These are phyloP conservation scores for Coelogynopora nodosa DNA, from an alignment of 2,888 invertebrate species.

Conservation along the genomic window DNA sequence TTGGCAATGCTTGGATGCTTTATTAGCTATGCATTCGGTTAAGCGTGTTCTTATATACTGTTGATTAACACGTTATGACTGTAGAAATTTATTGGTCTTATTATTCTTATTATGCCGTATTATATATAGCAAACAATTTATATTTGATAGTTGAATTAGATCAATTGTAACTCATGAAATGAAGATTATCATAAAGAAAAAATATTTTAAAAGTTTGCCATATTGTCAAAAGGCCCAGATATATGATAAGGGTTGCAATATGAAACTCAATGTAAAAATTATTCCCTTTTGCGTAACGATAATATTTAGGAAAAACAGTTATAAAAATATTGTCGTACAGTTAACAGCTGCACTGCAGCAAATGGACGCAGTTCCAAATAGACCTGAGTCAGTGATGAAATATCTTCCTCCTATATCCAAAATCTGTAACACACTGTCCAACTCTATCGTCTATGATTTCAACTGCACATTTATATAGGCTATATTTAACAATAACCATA, in stretches of 20 bases:
- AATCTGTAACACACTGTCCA: background rate
- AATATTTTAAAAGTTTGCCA: slow-evolving; percentile 11
- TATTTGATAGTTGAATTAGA: too few species aligned
- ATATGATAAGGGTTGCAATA: slow-evolving; percentile 5
- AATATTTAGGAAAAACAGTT: background rate
- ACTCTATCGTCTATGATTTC: background rate
- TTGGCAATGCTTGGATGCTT: background rate
- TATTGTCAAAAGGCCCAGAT: slow-evolving; percentile 10
- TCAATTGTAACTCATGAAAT: too few species aligned
- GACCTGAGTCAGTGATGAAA: background rate
- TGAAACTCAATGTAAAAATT: slow-evolving; percentile 6
- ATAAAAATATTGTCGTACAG: background rate
- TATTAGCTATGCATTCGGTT: background rate
- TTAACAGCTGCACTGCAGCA: slow-evolving; percentile 3
- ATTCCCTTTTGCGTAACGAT: slow-evolving; percentile 5
- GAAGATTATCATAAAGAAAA: too few species aligned
- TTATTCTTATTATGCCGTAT: too few species aligned
- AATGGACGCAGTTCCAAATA: background rate
- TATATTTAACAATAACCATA: too few species aligned
- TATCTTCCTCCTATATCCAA: slow-evolving; percentile 22
- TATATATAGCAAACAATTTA: too few species aligned
- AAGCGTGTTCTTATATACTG: too few species aligned
- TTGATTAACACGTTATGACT: background rate
- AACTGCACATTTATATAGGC: background rate
- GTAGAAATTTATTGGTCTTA: background rate